Evolutionary conservation across 2,888 invertebrate genomes (phyloP).

Genomic region (Ophraella communa): DNA sequence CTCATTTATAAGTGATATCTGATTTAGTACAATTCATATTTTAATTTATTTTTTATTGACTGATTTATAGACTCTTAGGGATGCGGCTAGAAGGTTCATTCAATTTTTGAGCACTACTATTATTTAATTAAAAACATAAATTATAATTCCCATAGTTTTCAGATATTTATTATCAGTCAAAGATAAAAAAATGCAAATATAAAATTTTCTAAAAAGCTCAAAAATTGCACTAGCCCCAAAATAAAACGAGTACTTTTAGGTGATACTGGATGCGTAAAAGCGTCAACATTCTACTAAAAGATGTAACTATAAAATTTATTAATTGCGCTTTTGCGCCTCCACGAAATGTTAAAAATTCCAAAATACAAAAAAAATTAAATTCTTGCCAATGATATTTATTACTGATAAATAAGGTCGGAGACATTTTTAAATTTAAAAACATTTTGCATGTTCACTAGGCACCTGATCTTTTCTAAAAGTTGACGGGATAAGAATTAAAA

Average conservation of each 20-base stretch:
- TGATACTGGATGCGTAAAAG: conserved; percentile 12
- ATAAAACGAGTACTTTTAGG: conserved; percentile 21
- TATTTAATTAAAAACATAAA: no score
- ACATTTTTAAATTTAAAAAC: conserved; percentile 46
- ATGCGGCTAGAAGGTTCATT: conserved; percentile 9
- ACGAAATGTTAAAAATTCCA: conserved; percentile 15
- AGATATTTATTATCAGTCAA: not conserved
- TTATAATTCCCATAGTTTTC: not conserved
- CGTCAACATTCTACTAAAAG: not conserved
- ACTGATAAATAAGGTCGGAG: conserved; percentile 48
- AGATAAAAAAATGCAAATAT: not conserved
- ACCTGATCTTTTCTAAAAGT: conserved; percentile 52
- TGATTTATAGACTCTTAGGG: conserved; percentile 41
- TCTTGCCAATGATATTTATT: conserved; percentile 47
- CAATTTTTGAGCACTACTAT: conserved; percentile 15
- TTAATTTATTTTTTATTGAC: conserved; percentile 41
- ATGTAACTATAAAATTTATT: conserved; percentile 6
- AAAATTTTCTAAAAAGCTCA: conserved; percentile 20
- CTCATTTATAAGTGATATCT: conserved; percentile 28
- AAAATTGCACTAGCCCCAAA: conserved; percentile 6
- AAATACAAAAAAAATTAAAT: conserved; percentile 33
- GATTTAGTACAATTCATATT: conserved; percentile 43
- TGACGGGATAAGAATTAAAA: conserved; percentile 47
- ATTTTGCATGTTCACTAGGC: conserved; percentile 55
- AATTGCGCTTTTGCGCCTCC: conserved; percentile 6